Conservation (phyloP, 2,113 vertebrate genomes). For the Bos indicus region DNA sequence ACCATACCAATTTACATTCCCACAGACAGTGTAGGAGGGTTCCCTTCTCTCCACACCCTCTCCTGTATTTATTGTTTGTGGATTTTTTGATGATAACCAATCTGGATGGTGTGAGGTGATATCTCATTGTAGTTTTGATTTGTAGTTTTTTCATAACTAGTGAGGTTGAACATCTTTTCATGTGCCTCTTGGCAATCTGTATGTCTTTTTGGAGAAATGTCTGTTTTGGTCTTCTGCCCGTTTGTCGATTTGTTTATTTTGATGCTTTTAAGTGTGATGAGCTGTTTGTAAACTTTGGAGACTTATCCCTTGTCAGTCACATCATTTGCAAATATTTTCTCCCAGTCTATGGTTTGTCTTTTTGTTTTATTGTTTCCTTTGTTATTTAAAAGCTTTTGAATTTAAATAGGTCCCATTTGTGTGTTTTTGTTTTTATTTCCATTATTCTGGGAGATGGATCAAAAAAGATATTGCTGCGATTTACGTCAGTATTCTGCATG, state of each 20-base stretch:
- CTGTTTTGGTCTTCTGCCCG: background rate
- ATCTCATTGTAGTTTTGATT: background rate
- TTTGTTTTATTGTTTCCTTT: background rate
- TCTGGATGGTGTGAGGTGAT: background rate
- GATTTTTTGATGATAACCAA: background rate
- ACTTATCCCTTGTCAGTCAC: background rate
- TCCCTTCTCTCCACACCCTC: background rate
- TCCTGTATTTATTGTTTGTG: background rate
- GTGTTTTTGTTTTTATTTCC: background rate
- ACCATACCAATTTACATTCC: background rate
- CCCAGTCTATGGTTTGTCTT: background rate
- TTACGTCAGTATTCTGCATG: background rate
- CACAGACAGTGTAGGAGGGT: background rate
- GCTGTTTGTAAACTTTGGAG: background rate
- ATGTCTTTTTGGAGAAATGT: background rate
- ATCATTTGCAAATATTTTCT: background rate
- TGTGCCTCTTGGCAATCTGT: background rate
- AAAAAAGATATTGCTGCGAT: background rate
- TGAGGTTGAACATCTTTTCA: background rate
- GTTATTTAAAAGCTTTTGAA: background rate
- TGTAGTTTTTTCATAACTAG: background rate
- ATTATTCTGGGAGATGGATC: background rate
- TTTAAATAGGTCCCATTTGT: background rate
- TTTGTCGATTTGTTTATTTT: background rate
- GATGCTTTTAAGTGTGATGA: background rate